These are phyloP conservation scores for Drosophila pandora DNA, from an alignment of 1,140 invertebrate species.

Conservation along the genomic window DNA sequence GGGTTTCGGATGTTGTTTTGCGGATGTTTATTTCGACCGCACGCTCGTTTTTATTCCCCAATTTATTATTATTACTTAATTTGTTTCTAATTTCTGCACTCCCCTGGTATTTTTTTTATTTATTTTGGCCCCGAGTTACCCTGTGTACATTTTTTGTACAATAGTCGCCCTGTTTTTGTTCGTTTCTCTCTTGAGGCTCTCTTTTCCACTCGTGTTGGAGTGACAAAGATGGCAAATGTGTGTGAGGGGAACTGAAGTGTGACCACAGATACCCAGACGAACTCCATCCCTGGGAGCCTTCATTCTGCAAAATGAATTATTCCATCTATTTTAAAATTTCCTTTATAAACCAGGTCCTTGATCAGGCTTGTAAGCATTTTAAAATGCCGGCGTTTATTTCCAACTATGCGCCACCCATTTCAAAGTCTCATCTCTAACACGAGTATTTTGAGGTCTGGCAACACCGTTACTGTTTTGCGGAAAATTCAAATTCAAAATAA, in stretches of 20 bases:
- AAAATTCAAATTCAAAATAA: background rate
- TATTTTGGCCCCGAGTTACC: background rate
- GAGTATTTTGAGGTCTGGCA: background rate
- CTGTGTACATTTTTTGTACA: background rate
- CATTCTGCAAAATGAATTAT: background rate
- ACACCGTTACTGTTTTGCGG: background rate
- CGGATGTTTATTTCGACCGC: conserved; percentile 45
- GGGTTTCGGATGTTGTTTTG: conserved; percentile 7
- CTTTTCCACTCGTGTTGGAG: background rate
- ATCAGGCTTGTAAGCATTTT: too few relatives aligned
- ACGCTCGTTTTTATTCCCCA: conserved; percentile 39
- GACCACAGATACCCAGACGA: background rate
- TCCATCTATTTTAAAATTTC: background rate
- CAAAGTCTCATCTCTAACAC: background rate
- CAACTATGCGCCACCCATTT: too few relatives aligned
- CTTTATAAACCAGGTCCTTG: too few relatives aligned
- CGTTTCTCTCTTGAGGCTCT: background rate
- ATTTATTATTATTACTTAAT: conserved; percentile 38
- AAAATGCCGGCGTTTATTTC: too few relatives aligned
- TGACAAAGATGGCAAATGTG: background rate
- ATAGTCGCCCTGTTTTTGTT: background rate
- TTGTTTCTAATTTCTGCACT: conserved; percentile 45
- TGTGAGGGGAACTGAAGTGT: background rate
- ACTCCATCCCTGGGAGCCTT: background rate
- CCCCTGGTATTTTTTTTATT: conserved; percentile 1